Conservation (phyloP, 2,888 invertebrate species). For the Polydrusus cervinus region DNA sequence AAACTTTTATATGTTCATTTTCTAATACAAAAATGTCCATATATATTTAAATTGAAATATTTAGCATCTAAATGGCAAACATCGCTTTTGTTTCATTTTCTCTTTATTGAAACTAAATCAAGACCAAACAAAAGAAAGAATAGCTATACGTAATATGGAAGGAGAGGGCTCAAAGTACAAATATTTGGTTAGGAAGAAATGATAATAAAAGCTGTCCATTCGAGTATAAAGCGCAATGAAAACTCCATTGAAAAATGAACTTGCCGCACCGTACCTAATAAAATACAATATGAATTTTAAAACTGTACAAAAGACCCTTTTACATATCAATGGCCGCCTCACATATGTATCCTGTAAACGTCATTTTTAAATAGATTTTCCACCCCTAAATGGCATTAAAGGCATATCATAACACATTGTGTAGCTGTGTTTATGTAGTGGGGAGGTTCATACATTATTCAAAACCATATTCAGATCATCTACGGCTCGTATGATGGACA, state of each 20-base stretch:
- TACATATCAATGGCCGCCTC: slow-evolving; percentile 68
- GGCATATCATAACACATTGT: slow-evolving; percentile 69
- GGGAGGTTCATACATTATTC: slow-evolving; percentile 54
- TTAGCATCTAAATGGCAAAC: slow-evolving; percentile 9
- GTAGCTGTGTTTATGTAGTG: slow-evolving; percentile 50
- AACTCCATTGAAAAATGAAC: slow-evolving; percentile 60
- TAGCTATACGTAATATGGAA: slow-evolving; percentile 35
- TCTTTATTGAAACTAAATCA: slow-evolving; percentile 40
- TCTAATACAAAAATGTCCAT: too few relatives aligned
- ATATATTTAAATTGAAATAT: background rate
- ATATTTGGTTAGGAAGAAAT: slow-evolving; percentile 63
- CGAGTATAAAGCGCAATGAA: slow-evolving; percentile 54
- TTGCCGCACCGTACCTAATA: slow-evolving; percentile 60
- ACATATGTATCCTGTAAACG: slow-evolving; percentile 70
- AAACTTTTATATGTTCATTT: too few relatives aligned
- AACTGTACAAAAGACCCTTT: slow-evolving; percentile 67
- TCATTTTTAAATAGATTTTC: slow-evolving; percentile 71
- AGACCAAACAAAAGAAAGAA: slow-evolving; percentile 31
- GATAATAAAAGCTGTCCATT: slow-evolving; percentile 59
- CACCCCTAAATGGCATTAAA: slow-evolving; percentile 70
- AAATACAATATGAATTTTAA: slow-evolving; percentile 66
- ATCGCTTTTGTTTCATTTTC: slow-evolving; percentile 11
- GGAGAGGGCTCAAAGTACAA: slow-evolving; percentile 59
- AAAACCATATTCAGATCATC: slow-evolving; percentile 64
- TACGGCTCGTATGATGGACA: slow-evolving; percentile 69